Conservation (phyloP, 2,797 vertebrate species). For the Myripristis jacobus region DNA sequence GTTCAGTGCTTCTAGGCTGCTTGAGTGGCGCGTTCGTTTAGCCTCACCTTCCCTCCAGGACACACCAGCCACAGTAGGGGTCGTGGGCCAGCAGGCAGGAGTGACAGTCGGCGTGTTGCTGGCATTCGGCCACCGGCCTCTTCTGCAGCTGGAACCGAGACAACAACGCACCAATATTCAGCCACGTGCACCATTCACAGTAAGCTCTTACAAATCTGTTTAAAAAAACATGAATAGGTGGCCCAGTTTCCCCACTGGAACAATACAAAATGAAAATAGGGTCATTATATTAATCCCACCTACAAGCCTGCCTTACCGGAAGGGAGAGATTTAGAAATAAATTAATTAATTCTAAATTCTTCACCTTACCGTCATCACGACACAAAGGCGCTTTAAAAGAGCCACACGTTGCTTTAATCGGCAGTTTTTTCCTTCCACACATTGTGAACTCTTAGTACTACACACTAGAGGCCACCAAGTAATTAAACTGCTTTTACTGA, state of each 20-base stretch:
- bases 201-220: constrained; percentile 65
- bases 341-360: constrained; percentile 9
- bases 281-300: constrained; percentile 59
- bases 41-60: constrained; percentile 93
- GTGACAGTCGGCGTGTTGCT: constrained; percentile 88
- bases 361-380: constrained; percentile 14
- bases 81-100: constrained; percentile 92
- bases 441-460: too few species aligned
- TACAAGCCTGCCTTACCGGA: constrained; percentile 8
- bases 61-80: constrained; percentile 98
- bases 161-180: constrained; percentile 52
- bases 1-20: too few species aligned
- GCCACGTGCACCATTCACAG: constrained; percentile 34
- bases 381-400: too few species aligned
- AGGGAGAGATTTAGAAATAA: constrained; percentile 34
- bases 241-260: constrained; percentile 57
- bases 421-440: too few species aligned
- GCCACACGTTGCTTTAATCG: too few species aligned
- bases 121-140: constrained; percentile 93
- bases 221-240: constrained; percentile 58
- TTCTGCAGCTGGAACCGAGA: constrained; percentile 88
- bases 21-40: too few species aligned
- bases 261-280: constrained; percentile 59
- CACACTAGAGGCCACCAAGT: too few species aligned
- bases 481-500: too few species aligned